Percentiles rank a stretch among this genome's conserved stretches.
These are phyloP conservation scores for Myzus persicae DNA, from an alignment of 1,140 invertebrate genomes.

Conservation along the genomic window DNA sequence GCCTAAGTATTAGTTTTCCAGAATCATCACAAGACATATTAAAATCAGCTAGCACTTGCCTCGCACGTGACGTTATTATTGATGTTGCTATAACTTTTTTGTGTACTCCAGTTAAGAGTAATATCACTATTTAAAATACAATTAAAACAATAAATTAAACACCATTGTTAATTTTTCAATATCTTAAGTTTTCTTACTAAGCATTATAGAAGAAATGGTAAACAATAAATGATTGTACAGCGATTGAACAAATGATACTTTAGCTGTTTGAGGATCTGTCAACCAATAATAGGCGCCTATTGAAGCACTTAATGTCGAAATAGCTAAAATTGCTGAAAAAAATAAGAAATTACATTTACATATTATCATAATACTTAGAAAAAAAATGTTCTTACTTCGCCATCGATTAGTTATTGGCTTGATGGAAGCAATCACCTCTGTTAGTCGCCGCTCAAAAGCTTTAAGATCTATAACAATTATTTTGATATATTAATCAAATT, in stretches of 20 bases:
- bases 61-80: slow-evolving; percentile 90
- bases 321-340: slow-evolving; percentile 81
- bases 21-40: slow-evolving; percentile 99
- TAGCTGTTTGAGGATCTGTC: slow-evolving; percentile 86
- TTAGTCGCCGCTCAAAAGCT: slow-evolving; percentile 93
- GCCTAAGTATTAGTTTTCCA: slow-evolving; percentile 88
- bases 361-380: not conserved
- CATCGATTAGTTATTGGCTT: slow-evolving; percentile 91
- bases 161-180: not conserved
- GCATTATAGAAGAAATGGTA: slow-evolving; percentile 83
- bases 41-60: slow-evolving; percentile 90
- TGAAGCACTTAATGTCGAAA: slow-evolving; percentile 87
- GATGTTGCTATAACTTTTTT: slow-evolving; percentile 94
- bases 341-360: slow-evolving; percentile 52
- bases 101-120: slow-evolving; percentile 92
- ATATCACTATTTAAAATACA: slow-evolving; percentile 73
- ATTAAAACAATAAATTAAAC: slow-evolving; percentile 35
- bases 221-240: slow-evolving; percentile 96
- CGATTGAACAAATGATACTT: slow-evolving; percentile 88
- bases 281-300: slow-evolving; percentile 95
- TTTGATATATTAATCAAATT: not conserved
- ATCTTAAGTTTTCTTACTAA: slow-evolving; percentile 69
- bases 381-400: slow-evolving; percentile 76
- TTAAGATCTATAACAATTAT: slow-evolving; percentile 83
- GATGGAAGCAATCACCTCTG: slow-evolving; percentile 94